Percentiles rank a stretch among this genome's conserved stretches.
These are phyloP conservation scores for Drosophila ironensis DNA, from an alignment of 1,140 invertebrate species.

Conservation along the genomic window DNA sequence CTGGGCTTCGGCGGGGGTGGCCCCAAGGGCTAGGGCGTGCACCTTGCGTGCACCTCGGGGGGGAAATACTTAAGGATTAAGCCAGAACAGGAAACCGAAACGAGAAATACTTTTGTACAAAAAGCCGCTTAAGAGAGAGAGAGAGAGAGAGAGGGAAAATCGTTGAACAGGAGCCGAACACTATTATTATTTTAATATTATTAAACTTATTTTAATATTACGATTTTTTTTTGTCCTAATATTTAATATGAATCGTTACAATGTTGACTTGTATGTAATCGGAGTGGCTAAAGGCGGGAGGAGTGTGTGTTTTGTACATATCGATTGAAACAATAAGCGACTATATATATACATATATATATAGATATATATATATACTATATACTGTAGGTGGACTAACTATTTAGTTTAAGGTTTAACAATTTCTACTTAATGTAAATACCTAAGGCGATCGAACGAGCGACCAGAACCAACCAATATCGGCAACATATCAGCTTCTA, in stretches of 20 bases:
- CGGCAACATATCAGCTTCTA: constrained; percentile 65
- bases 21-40: constrained; percentile 42
- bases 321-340: neutral
- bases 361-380: too few species aligned
- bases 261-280: constrained; percentile 79
- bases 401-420: constrained; percentile 56
- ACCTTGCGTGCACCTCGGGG: too few species aligned
- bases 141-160: neutral
- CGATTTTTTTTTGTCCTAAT: constrained; percentile 55
- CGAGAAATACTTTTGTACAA: constrained; percentile 19
- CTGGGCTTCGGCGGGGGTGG: constrained; percentile 9
- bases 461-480: constrained; percentile 42
- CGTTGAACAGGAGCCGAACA: constrained; percentile 7
- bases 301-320: constrained; percentile 43
- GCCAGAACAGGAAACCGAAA: neutral
- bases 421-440: constrained; percentile 78
- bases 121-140: constrained; percentile 20
- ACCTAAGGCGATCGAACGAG: constrained; percentile 59
- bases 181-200: constrained; percentile 39
- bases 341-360: constrained; percentile 13
- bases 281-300: constrained; percentile 6
- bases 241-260: constrained; percentile 71
- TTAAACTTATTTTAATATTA: constrained; percentile 47
- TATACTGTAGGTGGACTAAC: too few species aligned
- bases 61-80: constrained; percentile 46